Base-by-base conservation (phyloP, 2,797 vertebrate species). In the Mionectes olivaceus region DNA sequence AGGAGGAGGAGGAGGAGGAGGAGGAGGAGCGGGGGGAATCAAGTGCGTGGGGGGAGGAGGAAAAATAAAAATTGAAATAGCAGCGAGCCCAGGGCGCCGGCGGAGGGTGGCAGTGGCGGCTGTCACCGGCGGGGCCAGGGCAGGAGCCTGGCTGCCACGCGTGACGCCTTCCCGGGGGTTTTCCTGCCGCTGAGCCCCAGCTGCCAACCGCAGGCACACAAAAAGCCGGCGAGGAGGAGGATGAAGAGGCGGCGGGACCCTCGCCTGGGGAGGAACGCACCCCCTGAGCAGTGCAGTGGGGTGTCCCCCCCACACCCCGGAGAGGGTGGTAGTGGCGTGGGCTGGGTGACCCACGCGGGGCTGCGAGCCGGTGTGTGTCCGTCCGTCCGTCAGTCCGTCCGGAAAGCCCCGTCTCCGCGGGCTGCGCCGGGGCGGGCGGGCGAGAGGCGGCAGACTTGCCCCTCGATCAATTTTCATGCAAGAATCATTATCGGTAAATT, bases 401-500 rank as follows among this genome's bases (percentile, higher is more conserved):
- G 73, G 63, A 53, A n/a, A 92, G 61, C 74, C 35, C 43, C 49
- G 87, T 63, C 64, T 83, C 79, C 55, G 28, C 19, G 64, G 81
- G 82, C 74, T 73, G 93, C 86, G 87, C 68, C 87, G 46, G 90
- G 93, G 67, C 76, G 49, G 91, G 85, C 75, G 77, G 95, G 96
- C 68, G 96, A 50, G 96, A 91, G 87, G 96, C 83, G 94, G 85
- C 81, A 91, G 94, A 77, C 90, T 94, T 67, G 80, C 95, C 96
- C 94, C 97, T 95, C 97, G 97, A 98, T 98, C 98, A 98, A 98
- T 98, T 98, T 98, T 98, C 98, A 98, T 97, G 98, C 96, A 96
- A 97, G 98, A 98, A 98, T 99, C 98, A 99, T 99, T 99, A 99
- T 98, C 98, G 98, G 98, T 98, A 98, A 98, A 98, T 98, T 98